phyloP scores from a whole-genome alignment of 2,797 vertebrate genomes.

The Coilia nasus region DNA sequence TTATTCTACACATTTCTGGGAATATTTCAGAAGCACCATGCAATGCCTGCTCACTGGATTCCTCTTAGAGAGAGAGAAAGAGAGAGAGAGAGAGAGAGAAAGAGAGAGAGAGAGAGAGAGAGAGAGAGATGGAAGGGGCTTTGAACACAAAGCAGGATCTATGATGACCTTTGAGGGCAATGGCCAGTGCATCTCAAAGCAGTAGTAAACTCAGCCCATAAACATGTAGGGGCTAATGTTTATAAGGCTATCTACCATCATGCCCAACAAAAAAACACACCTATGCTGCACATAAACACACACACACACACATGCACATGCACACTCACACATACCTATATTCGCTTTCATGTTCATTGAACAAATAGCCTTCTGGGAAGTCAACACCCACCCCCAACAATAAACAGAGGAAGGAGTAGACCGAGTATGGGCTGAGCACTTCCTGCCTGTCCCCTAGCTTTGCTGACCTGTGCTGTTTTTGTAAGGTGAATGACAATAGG shows the following conservation, averaged over 20 bases:
- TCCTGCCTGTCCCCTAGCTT: background rate
- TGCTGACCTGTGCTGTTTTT: background rate
- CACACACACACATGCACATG: background rate
- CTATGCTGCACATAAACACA: background rate
- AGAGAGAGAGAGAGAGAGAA: no score
- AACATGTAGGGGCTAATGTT: background rate
- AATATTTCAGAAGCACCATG: background rate
- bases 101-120: background rate
- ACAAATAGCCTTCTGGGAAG: background rate
- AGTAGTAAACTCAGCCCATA: background rate
- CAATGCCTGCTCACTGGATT: background rate
- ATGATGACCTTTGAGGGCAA: slow-evolving; percentile 11
- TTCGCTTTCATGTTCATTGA: background rate
- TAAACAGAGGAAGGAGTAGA: background rate
- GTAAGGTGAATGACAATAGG: background rate
- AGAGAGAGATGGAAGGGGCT: background rate
- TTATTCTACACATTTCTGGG: background rate
- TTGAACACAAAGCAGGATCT: background rate
- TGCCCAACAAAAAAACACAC: background rate
- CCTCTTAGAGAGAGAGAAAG: background rate
- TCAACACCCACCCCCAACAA: background rate
- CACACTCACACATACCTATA: background rate
- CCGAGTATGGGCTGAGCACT: background rate
- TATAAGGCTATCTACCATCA: background rate
- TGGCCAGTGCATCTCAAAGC: background rate